Evolutionary conservation across 2,113 vertebrate species (phyloP).

Genomic region (Taurulus bubalis): DNA sequence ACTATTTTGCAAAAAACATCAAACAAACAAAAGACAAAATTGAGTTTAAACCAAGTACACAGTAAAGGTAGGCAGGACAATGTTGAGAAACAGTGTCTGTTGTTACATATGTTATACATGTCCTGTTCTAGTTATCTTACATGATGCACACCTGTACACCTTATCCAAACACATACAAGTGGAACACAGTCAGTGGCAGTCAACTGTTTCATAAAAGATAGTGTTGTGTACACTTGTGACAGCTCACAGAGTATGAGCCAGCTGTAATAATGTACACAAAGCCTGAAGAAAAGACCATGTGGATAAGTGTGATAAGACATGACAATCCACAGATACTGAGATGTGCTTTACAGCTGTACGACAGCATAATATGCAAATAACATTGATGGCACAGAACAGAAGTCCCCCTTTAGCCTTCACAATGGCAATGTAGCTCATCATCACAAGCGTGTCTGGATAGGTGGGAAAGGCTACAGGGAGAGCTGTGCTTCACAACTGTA

Average conservation of each 20-base stretch:
- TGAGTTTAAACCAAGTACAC: not conserved
- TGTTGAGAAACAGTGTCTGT: not conserved
- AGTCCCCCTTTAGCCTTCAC: constrained; percentile 45
- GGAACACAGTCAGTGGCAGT: constrained; percentile 4
- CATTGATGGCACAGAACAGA: constrained; percentile 11
- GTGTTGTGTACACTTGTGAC: constrained; percentile 28
- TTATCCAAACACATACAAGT: constrained; percentile 31
- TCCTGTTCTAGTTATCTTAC: not conserved
- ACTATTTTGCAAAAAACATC: not conserved
- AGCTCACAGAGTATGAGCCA: constrained; percentile 6
- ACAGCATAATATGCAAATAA: constrained; percentile 40
- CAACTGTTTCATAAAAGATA: constrained; percentile 55
- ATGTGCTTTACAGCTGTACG: constrained; percentile 31
- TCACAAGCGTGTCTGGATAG: constrained; percentile 31
- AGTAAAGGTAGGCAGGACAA: not conserved
- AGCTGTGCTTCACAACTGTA: not conserved
- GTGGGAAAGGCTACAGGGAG: constrained; percentile 6
- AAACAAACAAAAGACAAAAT: not conserved
- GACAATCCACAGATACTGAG: constrained; percentile 27
- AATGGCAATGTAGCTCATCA: constrained; percentile 40
- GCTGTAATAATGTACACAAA: constrained; percentile 45
- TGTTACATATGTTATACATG: not conserved
- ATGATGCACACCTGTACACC: constrained; percentile 22
- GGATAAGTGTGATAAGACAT: constrained; percentile 56
- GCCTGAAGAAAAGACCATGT: constrained; percentile 36